Conservation (phyloP, 2,797 vertebrate species). For the Anguilla megastoma region DNA sequence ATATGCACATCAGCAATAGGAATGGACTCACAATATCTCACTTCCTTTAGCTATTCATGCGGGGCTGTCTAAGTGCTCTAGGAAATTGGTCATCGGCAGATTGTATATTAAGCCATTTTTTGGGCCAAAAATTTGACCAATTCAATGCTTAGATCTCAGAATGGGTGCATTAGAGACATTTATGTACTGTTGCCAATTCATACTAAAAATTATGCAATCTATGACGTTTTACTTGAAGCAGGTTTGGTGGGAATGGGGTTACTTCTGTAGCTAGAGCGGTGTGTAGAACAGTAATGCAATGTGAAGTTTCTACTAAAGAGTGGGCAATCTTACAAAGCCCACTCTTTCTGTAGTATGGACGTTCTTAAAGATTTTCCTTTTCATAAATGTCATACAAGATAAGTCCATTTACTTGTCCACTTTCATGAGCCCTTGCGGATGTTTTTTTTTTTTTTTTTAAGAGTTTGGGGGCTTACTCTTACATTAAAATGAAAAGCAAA, state of each 20-base stretch:
- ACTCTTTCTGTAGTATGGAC: neutral
- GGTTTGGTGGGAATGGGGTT: neutral
- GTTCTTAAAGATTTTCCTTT: neutral
- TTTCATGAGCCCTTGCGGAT: neutral
- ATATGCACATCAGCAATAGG: too few relatives aligned
- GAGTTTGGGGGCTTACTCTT: neutral
- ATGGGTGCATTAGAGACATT: neutral
- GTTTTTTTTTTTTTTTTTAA: neutral
- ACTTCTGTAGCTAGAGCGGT: neutral
- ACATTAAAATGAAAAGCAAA: neutral
- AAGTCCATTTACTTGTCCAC: slow-evolving; percentile 3
- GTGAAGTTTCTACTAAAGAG: neutral
- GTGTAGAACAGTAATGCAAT: neutral
- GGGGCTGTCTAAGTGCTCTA: too few relatives aligned
- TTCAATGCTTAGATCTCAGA: neutral
- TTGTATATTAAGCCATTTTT: too few relatives aligned
- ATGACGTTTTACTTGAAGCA: neutral
- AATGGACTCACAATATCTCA: too few relatives aligned
- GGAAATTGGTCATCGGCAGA: too few relatives aligned
- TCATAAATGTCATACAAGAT: slow-evolving; percentile 1
- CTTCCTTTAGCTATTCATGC: too few relatives aligned
- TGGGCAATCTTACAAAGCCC: neutral
- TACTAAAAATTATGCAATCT: neutral
- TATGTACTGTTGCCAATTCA: neutral
- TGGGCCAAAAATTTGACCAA: neutral